Evolutionary conservation across 2,113 vertebrate species (phyloP).

Genomic region (Aptenodytes patagonicus): DNA sequence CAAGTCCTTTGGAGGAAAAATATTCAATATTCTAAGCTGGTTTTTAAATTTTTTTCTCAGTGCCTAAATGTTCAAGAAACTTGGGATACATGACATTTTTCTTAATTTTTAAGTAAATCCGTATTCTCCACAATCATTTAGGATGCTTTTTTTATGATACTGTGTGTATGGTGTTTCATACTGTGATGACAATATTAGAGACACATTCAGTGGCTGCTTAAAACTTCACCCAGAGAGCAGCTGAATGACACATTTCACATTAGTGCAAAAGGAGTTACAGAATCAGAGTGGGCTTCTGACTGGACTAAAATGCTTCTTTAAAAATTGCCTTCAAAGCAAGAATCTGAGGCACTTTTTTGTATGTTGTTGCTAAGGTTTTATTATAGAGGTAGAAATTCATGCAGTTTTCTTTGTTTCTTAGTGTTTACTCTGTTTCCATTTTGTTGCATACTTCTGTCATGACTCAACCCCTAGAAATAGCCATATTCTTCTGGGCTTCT

Average conservation of each 20-base stretch:
- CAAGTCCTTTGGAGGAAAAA: not conserved
- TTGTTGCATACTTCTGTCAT: conserved; percentile 37
- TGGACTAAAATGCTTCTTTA: not conserved
- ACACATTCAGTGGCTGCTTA: not conserved
- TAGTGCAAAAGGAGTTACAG: not conserved
- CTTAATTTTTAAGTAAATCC: not conserved
- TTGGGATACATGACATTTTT: not conserved
- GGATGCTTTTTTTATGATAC: not conserved
- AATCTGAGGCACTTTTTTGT: not conserved
- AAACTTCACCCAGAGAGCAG: not conserved
- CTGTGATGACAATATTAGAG: not conserved
- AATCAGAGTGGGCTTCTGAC: not conserved
- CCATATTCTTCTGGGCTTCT: conserved; percentile 5
- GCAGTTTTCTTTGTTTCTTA: conserved; percentile 20
- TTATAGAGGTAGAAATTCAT: not conserved
- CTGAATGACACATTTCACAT: not conserved
- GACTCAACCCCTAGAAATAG: conserved; percentile 44
- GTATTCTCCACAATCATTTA: not conserved
- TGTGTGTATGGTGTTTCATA: not conserved
- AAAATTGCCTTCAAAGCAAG: not conserved
- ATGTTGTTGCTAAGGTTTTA: not conserved
- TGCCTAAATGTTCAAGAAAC: not conserved
- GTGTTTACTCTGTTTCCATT: conserved; percentile 51
- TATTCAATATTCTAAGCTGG: not conserved
- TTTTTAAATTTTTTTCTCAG: not conserved